These are phyloP conservation scores for Brachionus rubens DNA, from an alignment of 1,140 invertebrate genomes.

Conservation along the genomic window DNA sequence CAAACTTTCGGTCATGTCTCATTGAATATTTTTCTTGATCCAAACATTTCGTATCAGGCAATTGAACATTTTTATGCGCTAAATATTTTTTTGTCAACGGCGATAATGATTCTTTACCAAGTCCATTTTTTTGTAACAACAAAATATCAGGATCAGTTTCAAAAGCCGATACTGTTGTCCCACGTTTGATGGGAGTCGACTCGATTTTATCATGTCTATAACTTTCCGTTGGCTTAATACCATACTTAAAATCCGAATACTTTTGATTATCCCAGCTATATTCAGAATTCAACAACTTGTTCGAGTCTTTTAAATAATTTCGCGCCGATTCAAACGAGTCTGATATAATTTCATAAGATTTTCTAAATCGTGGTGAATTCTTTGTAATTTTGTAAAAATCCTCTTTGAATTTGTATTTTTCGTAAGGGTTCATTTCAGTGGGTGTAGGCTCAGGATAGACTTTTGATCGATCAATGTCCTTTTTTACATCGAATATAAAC, in stretches of 20 bases:
- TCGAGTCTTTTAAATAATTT: conserved; percentile 6
- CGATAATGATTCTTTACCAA: not conserved
- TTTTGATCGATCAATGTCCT: not conserved
- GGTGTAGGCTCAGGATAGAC: not conserved
- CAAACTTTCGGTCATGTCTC: not conserved
- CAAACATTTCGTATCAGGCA: not conserved
- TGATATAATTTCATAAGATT: not conserved
- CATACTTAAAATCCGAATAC: not conserved
- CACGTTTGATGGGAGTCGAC: not conserved
- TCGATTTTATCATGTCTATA: not conserved
- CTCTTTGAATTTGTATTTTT: conserved; percentile 17
- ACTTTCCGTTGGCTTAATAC: not conserved
- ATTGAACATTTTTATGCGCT: not conserved
- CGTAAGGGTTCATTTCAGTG: not conserved
- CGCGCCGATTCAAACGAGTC: conserved; percentile 7
- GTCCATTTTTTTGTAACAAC: not conserved
- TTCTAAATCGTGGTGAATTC: conserved; percentile 5
- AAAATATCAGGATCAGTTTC: conserved; percentile 13
- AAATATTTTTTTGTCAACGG: conserved; percentile 29
- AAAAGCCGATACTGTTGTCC: conserved; percentile 2
- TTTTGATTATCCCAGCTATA: not conserved
- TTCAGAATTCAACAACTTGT: conserved; percentile 4
- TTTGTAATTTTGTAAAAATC: conserved; percentile 5
- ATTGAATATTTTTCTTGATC: not conserved
- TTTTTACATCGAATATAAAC: not conserved